phyloP scores from a whole-genome alignment of 1,140 invertebrate genomes.

The Euura lappo region DNA sequence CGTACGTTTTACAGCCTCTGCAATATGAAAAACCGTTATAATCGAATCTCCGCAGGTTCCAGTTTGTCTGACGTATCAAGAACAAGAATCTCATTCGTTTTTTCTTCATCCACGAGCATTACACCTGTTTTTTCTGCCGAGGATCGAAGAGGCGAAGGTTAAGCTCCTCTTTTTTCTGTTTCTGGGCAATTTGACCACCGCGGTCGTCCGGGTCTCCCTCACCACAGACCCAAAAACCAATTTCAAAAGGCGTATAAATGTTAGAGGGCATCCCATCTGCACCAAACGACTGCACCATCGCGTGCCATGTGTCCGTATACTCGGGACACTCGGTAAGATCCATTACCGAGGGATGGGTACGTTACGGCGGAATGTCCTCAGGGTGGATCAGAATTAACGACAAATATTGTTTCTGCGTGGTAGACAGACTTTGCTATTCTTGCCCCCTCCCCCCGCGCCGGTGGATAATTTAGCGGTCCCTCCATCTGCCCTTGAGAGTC shows the following conservation, averaged over 20 bases:
- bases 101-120: no score
- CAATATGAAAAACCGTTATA: no score
- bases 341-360: background rate
- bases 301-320: background rate
- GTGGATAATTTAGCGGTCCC: background rate
- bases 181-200: no score
- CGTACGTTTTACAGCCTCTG: no score
- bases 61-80: no score
- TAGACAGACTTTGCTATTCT: no score
- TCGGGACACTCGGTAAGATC: background rate
- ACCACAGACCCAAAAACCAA: background rate
- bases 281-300: background rate
- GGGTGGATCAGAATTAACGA: background rate
- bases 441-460: background rate
- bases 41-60: no score
- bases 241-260: background rate
- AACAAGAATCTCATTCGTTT: no score
- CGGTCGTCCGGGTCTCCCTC: background rate
- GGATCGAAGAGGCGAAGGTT: no score
- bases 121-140: no score
- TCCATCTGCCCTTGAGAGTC: no score
- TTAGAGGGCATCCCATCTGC: background rate
- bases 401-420: background rate
- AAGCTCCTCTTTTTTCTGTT: no score
- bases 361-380: background rate